These are phyloP conservation scores for Caracal caracal DNA, from an alignment of 2,113 vertebrate species.

Conservation along the genomic window DNA sequence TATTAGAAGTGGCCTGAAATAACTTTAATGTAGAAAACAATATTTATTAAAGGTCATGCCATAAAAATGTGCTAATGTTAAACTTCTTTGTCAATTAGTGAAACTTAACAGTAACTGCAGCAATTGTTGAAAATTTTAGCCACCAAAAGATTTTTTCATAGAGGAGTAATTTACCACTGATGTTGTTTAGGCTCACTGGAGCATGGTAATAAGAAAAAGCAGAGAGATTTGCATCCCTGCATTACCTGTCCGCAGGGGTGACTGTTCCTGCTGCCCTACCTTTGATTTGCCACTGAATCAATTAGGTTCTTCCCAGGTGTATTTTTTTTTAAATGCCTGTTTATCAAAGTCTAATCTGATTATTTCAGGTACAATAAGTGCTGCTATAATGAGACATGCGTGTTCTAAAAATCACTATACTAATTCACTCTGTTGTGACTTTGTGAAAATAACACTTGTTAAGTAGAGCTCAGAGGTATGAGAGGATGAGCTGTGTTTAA, in stretches of 20 bases:
- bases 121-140: neutral
- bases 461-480: neutral
- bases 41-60: neutral
- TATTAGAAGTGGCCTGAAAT: neutral
- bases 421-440: neutral
- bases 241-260: neutral
- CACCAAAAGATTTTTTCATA: neutral
- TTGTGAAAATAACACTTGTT: neutral
- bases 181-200: neutral
- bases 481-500: neutral
- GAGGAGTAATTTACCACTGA: neutral
- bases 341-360: neutral
- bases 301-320: neutral
- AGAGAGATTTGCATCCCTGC: neutral
- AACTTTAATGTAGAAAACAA: neutral
- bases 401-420: neutral
- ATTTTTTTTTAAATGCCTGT: neutral
- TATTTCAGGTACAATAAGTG: neutral
- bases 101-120: neutral
- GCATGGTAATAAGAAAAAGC: neutral
- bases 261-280: neutral
- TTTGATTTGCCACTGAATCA: neutral
- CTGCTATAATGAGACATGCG: neutral
- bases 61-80: neutral
- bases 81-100: neutral